Evolutionary conservation across 2,888 invertebrate species (phyloP), one percentile per base, ranked within the genome.

Genomic region (Drosophila flavopinicola): DNA sequence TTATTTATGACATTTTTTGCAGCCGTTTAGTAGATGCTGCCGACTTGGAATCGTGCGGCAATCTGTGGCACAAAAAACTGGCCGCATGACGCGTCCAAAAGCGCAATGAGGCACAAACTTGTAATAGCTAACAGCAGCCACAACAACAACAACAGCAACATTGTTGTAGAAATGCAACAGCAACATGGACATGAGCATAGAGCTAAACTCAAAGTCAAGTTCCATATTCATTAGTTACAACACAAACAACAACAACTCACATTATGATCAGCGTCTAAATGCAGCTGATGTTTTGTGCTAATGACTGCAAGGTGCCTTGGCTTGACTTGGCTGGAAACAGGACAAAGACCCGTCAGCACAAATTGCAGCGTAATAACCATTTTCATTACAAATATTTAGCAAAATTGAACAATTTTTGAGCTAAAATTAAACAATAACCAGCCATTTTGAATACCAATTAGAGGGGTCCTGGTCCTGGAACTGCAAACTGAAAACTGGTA

Each of bases 161-260:
- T 37, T 27, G 49, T 52, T 32, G 39, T 45, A 32, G 47, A 35
- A 67, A 54, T 47, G 52, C 53, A 45, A 39, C 27, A 30, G 64
- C 66, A 64, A 64, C 60, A 74, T 60, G 70, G 67, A 78, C 78
- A 80, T 84, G 75, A 49, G 49, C 87, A 76, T 63, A 37, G 63
- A 59, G 58, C 35, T 73, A 82, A 78, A 83, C 83, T 78, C 84
- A 86, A 88, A 84, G 88, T 77, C 88, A 87, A 89, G 88, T 88
- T 88, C 89, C 89, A 89, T 89, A 90, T 89, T 88, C 87, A 89
- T 88, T 90, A 87, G 83, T 78, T 72, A 59, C 68, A 75, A 67
- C 52, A 71, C 54, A 61, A 63, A 44, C 44, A 57, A 38, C 64
- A 70, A 41, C 63, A 42, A 59, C 49, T 61, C 35, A 56, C 39